Evolutionary conservation across 2,888 invertebrate genomes (phyloP).

Genomic region (Drosophila prostipennis): DNA sequence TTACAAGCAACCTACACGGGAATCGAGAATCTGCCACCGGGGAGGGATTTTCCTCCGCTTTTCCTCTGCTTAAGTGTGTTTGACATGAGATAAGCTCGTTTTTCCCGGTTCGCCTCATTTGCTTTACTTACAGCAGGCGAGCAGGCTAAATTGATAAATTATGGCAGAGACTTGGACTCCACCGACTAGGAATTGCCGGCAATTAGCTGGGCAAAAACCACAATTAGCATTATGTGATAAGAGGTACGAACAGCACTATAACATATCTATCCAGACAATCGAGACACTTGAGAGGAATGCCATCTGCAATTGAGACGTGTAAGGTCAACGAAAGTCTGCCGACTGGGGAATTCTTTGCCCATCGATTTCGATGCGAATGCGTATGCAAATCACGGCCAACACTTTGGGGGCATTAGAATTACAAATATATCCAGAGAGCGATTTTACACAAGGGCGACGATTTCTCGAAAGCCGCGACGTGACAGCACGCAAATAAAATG

Average conservation of each 20-base stretch:
- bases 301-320: conserved; percentile 47
- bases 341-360: conserved; percentile 9
- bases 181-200: conserved; percentile 57
- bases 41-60: conserved; percentile 10
- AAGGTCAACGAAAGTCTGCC: conserved; percentile 44
- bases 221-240: conserved; percentile 75
- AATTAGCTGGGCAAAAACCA: conserved; percentile 66
- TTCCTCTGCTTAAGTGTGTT: conserved; percentile 63
- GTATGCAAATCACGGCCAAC: conserved; percentile 65
- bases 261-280: conserved; percentile 42
- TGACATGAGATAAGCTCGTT: conserved; percentile 73
- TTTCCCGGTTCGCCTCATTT: conserved; percentile 66
- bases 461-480: conserved; percentile 43
- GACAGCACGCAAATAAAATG: conserved; percentile 40
- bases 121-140: conserved; percentile 41
- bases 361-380: conserved; percentile 21
- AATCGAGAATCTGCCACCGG: conserved; percentile 20
- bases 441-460: conserved; percentile 48
- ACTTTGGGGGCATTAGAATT: conserved; percentile 75
- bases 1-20: conserved; percentile 48
- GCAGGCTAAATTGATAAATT: conserved; percentile 75
- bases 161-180: conserved; percentile 50
- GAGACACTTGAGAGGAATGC: conserved; percentile 41
- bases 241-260: conserved; percentile 51
- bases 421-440: conserved; percentile 66